These are phyloP conservation scores for Bombyx mandarina DNA, from an alignment of 1,140 invertebrate genomes.

Conservation along the genomic window DNA sequence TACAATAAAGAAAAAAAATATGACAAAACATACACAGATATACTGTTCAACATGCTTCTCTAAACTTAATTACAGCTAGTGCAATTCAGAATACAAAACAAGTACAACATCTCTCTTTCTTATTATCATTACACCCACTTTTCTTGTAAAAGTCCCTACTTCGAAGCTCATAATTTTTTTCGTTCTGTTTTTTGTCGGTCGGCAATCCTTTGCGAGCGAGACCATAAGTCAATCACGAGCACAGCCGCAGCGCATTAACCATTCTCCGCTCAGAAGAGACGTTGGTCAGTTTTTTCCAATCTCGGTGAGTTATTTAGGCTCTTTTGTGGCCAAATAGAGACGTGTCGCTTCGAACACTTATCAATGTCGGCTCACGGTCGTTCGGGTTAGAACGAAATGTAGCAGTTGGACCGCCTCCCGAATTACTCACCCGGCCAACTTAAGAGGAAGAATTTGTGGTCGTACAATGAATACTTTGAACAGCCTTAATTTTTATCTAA, in stretches of 20 bases:
- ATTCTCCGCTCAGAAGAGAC: slow-evolving; percentile 7
- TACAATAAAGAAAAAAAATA: too few species aligned
- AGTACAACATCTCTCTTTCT: too few species aligned
- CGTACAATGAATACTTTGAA: slow-evolving; percentile 21
- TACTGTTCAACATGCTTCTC: too few species aligned
- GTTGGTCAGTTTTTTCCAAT: slow-evolving; percentile 5
- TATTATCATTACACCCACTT: too few species aligned
- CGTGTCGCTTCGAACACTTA: slow-evolving; percentile 44
- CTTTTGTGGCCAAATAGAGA: slow-evolving; percentile 44
- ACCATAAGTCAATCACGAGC: background rate
- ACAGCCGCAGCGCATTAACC: slow-evolving; percentile 5
- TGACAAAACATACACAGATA: too few species aligned
- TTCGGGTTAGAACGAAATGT: slow-evolving; percentile 38
- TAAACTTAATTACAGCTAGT: too few species aligned
- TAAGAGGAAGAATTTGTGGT: slow-evolving; percentile 39
- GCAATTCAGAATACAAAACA: too few species aligned
- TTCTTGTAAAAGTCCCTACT: too few species aligned
- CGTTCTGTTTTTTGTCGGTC: too few species aligned
- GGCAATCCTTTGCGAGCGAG: too few species aligned
- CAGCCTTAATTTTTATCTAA: too few species aligned
- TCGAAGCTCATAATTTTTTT: too few species aligned
- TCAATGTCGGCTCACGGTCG: slow-evolving; percentile 47
- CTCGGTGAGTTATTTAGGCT: slow-evolving; percentile 25
- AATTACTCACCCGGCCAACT: slow-evolving; percentile 41
- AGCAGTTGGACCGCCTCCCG: slow-evolving; percentile 26